Evolutionary conservation across 1,140 invertebrate genomes (phyloP).

Genomic region (Oreohelix idahoensis): DNA sequence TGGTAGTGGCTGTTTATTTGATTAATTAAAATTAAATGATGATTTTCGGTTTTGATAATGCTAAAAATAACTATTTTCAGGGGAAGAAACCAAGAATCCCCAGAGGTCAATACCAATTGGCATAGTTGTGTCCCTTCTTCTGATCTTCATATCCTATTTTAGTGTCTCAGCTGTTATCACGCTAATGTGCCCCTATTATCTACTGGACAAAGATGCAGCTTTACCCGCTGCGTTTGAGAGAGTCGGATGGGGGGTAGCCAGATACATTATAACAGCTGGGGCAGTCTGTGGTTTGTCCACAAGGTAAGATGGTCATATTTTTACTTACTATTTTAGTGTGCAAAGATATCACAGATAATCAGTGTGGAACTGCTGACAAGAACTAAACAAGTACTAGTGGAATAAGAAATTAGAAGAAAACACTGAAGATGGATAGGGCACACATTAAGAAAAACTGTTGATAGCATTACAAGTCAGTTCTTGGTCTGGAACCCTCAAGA

Average conservation of each 20-base stretch:
- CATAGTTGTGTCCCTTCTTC: slow-evolving; percentile 85
- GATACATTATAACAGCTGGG: slow-evolving; percentile 85
- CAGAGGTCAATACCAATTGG: slow-evolving; percentile 88
- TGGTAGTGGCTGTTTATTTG: too few relatives aligned
- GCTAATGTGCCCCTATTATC: slow-evolving; percentile 92
- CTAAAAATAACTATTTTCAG: too few relatives aligned
- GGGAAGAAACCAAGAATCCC: slow-evolving; percentile 90
- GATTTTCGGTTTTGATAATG: background rate
- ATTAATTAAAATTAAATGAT: too few relatives aligned
- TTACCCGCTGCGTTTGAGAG: slow-evolving; percentile 84
- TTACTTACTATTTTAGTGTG: too few relatives aligned
- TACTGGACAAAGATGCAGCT: slow-evolving; percentile 85
- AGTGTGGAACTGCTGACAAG: too few relatives aligned
- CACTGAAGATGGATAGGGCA: too few relatives aligned
- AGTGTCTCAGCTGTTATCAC: slow-evolving; percentile 88
- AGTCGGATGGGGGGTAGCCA: slow-evolving; percentile 79
- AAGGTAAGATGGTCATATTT: slow-evolving; percentile 52
- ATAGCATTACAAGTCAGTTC: too few relatives aligned
- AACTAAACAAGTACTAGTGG: too few relatives aligned
- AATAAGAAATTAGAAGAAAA: too few relatives aligned
- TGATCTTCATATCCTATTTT: slow-evolving; percentile 88
- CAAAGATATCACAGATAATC: too few relatives aligned
- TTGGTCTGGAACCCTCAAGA: too few relatives aligned
- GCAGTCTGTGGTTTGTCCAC: slow-evolving; percentile 74
- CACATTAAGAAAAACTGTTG: too few relatives aligned